Evolutionary conservation across 2,888 invertebrate genomes (phyloP).

Genomic region (Heteropelma amictum): DNA sequence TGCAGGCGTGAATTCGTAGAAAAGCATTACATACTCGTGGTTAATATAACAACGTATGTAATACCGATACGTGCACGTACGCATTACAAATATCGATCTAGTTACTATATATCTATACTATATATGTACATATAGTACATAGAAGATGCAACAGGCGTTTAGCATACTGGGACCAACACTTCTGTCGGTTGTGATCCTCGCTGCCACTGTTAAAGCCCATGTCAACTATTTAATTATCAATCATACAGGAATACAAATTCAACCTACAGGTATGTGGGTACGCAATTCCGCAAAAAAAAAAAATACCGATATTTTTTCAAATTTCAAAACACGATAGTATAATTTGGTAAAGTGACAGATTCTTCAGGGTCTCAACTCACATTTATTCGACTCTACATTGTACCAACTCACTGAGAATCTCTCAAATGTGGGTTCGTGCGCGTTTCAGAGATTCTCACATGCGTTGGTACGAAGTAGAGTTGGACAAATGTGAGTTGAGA

Average conservation of each 20-base stretch:
- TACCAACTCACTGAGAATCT: too few relatives aligned
- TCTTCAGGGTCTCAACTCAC: too few relatives aligned
- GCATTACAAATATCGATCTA: slow-evolving; percentile 2
- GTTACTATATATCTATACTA: slow-evolving; percentile 6
- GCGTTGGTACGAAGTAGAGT: too few relatives aligned
- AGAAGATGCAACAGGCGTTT: slow-evolving; percentile 52
- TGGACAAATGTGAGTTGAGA: too few relatives aligned
- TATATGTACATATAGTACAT: too few relatives aligned
- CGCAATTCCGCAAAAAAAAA: slow-evolving; percentile 48
- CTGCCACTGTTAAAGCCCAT: slow-evolving; percentile 34
- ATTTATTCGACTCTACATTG: too few relatives aligned
- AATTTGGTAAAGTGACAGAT: too few relatives aligned
- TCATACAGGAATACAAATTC: slow-evolving; percentile 37
- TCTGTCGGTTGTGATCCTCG: slow-evolving; percentile 51
- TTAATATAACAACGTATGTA: slow-evolving; percentile 23
- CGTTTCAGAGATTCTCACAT: too few relatives aligned
- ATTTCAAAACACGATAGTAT: too few relatives aligned
- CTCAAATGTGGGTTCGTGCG: too few relatives aligned
- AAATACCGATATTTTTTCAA: slow-evolving; percentile 5
- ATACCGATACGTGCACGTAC: background rate
- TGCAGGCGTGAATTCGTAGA: slow-evolving; percentile 10
- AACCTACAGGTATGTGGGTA: slow-evolving; percentile 30
- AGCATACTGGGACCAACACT: slow-evolving; percentile 30
- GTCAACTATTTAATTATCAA: slow-evolving; percentile 54
- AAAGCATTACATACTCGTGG: slow-evolving; percentile 1